Percentiles rank a stretch among this genome's conserved stretches.
phyloP scores from a whole-genome alignment of 2,888 invertebrate species.

The Macaria liturata region DNA sequence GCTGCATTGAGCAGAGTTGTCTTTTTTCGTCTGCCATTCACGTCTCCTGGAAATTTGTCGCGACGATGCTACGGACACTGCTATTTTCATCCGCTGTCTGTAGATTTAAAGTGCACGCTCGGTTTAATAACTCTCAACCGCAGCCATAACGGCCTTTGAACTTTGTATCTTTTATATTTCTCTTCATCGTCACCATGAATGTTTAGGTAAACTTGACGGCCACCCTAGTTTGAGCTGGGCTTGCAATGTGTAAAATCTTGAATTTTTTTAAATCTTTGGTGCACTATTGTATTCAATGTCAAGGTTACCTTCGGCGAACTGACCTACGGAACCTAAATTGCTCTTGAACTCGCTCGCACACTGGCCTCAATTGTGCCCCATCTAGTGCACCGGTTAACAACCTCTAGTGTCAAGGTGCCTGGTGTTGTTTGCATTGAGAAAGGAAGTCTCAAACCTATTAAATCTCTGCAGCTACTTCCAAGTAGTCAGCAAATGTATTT shows the following conservation, averaged over 20 bases:
- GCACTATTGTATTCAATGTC: slow-evolving; percentile 72
- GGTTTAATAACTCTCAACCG: slow-evolving; percentile 1
- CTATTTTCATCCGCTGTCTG: slow-evolving; percentile 61
- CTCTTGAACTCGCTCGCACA: slow-evolving; percentile 82
- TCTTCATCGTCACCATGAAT: too few relatives aligned
- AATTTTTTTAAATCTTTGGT: slow-evolving; percentile 39
- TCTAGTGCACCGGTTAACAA: slow-evolving; percentile 82
- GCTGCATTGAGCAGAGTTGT: slow-evolving; percentile 1
- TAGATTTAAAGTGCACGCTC: slow-evolving; percentile 4
- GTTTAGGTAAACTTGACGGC: too few relatives aligned
- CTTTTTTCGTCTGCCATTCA: slow-evolving; percentile 67
- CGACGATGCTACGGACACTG: slow-evolving; percentile 48
- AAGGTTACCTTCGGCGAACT: slow-evolving; percentile 83
- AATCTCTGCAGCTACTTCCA: slow-evolving; percentile 26
- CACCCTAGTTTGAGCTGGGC: too few relatives aligned
- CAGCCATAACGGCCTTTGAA: slow-evolving; percentile 1
- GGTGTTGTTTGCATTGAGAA: slow-evolving; percentile 65
- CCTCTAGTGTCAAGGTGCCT: slow-evolving; percentile 81
- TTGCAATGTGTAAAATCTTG: too few relatives aligned
- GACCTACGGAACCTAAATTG: slow-evolving; percentile 83
- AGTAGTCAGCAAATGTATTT: too few relatives aligned
- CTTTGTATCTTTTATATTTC: neutral
- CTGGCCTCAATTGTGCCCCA: slow-evolving; percentile 81
- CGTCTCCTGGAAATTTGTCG: slow-evolving; percentile 72
- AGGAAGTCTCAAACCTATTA: slow-evolving; percentile 58